Percentiles rank a stretch among this genome's conserved stretches.
phyloP scores from a whole-genome alignment of 2,888 invertebrate species.

The Icerya purchasi region DNA sequence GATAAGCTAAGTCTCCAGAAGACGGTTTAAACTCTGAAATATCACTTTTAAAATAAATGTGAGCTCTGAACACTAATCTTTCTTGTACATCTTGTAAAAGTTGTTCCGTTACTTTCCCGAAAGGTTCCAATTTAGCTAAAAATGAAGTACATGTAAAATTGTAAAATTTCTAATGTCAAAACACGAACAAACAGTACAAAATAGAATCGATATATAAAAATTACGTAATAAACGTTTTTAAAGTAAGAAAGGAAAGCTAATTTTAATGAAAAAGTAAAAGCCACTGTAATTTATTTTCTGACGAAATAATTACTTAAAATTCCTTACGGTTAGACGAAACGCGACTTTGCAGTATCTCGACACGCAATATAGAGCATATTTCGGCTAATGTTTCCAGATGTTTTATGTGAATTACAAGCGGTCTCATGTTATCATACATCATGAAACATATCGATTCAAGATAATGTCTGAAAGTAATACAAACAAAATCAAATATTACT shows the following conservation, averaged over 20 bases:
- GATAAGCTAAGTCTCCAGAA: conserved; percentile 90
- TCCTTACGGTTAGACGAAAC: conserved; percentile 56
- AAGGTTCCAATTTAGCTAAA: conserved; percentile 46
- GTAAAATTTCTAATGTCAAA: no score
- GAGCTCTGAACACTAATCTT: conserved; percentile 80
- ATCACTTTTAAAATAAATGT: conserved; percentile 80
- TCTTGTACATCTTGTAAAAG: conserved; percentile 88
- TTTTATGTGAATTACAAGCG: conserved; percentile 85
- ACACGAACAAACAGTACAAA: no score
- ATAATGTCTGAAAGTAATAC: conserved; percentile 49
- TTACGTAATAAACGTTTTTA: no score
- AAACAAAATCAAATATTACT: no score
- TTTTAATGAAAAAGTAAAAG: no score
- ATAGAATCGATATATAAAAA: no score
- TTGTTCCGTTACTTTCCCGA: conserved; percentile 55
- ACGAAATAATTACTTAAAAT: conserved; percentile 10
- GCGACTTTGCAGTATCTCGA: conserved; percentile 81
- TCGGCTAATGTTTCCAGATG: conserved; percentile 94
- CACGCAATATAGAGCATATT: conserved; percentile 75
- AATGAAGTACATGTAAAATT: no score
- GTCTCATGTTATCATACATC: conserved; percentile 77
- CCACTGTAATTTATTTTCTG: no score
- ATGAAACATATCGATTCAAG: conserved; percentile 65
- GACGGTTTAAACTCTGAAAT: conserved; percentile 73
- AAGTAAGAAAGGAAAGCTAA: no score